Conservation (phyloP, 2,888 invertebrate species). For the Sinohyriopsis cumingii region DNA sequence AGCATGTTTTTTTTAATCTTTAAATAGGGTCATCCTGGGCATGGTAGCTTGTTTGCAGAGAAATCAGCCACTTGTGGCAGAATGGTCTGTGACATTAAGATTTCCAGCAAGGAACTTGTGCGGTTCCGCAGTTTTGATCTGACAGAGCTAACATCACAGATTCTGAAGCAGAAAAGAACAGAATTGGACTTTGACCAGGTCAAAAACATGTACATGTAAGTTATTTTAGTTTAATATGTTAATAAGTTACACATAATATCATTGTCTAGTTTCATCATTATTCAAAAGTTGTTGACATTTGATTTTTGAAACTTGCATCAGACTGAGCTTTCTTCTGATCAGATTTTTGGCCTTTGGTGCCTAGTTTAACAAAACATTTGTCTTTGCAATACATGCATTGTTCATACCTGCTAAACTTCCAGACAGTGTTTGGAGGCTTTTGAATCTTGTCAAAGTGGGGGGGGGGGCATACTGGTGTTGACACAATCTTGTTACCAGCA, state of each 20-base stretch:
- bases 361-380: no score
- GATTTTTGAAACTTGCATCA: no score
- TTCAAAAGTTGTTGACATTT: no score
- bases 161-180: conserved; percentile 68
- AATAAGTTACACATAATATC: not conserved
- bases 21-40: conserved; percentile 48
- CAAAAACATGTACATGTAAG: conserved; percentile 66
- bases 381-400: no score
- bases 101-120: conserved; percentile 94
- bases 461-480: no score
- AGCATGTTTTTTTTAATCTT: not conserved
- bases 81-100: conserved; percentile 91
- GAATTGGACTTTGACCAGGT: conserved; percentile 68
- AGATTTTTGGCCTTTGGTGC: no score
- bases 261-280: not conserved
- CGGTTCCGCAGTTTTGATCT: conserved; percentile 93
- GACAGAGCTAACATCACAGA: conserved; percentile 74
- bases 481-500: no score
- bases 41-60: conserved; percentile 48
- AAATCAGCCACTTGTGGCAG: conserved; percentile 79
- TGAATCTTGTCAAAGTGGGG: no score
- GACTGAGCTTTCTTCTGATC: no score
- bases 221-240: not conserved
- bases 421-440: no score
- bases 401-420: no score